A percentile compares a stretch with the other conserved stretches of the same genome.
phyloP scores from a whole-genome alignment of 2,888 invertebrate genomes.

The Ptychoptera albimana region DNA sequence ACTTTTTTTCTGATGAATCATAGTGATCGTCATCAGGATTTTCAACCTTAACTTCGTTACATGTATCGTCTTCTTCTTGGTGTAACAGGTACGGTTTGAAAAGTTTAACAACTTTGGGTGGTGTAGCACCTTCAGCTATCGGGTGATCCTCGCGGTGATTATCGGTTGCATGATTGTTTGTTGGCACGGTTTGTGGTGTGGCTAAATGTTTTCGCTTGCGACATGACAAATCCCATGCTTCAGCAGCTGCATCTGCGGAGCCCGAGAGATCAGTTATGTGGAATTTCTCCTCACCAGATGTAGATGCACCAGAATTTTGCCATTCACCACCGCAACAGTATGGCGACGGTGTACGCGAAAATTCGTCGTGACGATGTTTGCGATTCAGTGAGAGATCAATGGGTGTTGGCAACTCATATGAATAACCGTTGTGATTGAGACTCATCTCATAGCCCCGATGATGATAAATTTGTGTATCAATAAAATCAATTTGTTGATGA shows the following conservation, averaged over 20 bases:
- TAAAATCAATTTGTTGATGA: neutral
- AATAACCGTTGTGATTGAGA: neutral
- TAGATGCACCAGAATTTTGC: neutral
- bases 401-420: neutral
- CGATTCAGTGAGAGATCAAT: conserved; percentile 2
- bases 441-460: neutral
- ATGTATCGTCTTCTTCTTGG: conserved; percentile 33
- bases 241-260: conserved; percentile 3
- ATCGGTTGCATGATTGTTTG: neutral
- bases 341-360: neutral
- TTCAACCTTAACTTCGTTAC: conserved; percentile 5
- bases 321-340: neutral
- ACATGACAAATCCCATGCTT: conserved; percentile 9
- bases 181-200: neutral
- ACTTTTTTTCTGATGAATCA: neutral
- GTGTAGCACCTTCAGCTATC: conserved; percentile 18
- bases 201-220: conserved; percentile 8
- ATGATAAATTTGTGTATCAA: neutral
- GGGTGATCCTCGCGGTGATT: conserved; percentile 1
- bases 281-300: neutral
- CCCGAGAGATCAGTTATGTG: conserved; percentile 1
- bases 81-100: conserved; percentile 64
- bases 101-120: conserved; percentile 50
- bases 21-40: neutral
- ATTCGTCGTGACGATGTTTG: neutral